Base-by-base conservation (phyloP, 2,888 invertebrate genomes). In the Sarcophaga caerulescens region DNA sequence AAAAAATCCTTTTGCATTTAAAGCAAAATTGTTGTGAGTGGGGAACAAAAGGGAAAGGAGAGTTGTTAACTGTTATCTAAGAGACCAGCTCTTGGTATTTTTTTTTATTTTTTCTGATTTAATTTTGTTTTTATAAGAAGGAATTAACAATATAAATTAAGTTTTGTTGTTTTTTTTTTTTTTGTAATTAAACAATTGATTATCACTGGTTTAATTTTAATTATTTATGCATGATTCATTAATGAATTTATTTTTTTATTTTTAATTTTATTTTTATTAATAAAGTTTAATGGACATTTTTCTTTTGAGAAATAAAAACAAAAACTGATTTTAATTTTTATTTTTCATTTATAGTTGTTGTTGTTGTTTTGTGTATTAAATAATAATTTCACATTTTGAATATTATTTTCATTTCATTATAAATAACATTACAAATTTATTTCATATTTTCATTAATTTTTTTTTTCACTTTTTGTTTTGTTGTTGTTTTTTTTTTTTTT, bases 401-500 rank as follows among this genome's bases (percentile, higher is more conserved):
- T 70, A 35, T 59, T 52, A 79, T 68, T 69, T 75, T 63, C 84
- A 84, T 82, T 59, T 74, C 57, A 70, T 65, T 79, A 52, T 52
- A 52, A 52, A 52, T 52, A 52, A 52, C 12, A 52, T 52, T 52
- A 14, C 17, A 14, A 12, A 14, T 52, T 52, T 14, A 4, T 52
- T 52, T 52, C 17, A 14, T 17, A 4, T 17, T 52, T 35, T 45
- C 21, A 0, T 11, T 47, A 17, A n/a, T n/a, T n/a, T n/a, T 14
- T 52, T 69, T 45, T 69, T 69, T 11, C 45, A 14, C 21, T 69
- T 75, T 65, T 80, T 70, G 47, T 35, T 76, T 70, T 35, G 65
- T 65, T 84, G 68, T 75, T 75, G 63, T 47, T 69, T 19, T 75
- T 86, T 84, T 82, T 59, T 74, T 68, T 74, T 71, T 84, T 82